These are phyloP conservation scores for Ceratitis capitata DNA, from an alignment of 1,140 invertebrate genomes.

Conservation along the genomic window DNA sequence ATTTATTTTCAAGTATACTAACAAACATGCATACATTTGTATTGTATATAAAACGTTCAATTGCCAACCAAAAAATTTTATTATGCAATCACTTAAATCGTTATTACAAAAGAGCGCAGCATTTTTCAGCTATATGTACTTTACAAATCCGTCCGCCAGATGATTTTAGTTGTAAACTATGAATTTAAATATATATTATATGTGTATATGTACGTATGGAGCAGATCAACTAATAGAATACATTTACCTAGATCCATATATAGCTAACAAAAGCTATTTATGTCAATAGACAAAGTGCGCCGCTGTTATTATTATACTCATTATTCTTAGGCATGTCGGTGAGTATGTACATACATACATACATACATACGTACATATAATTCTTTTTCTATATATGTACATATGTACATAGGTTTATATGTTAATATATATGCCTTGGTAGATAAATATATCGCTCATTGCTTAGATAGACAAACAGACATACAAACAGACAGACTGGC, in stretches of 20 bases:
- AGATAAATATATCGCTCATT: too few species aligned
- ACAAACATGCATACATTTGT: background rate
- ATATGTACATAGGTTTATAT: background rate
- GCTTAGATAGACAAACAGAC: too few species aligned
- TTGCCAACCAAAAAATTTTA: background rate
- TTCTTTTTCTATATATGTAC: background rate
- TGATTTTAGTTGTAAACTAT: too few species aligned
- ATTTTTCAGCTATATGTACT: background rate
- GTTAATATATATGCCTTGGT: background rate
- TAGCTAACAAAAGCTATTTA: background rate
- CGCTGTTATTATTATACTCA: background rate
- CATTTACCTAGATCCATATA: background rate
- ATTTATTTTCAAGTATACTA: too few species aligned
- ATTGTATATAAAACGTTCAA: background rate
- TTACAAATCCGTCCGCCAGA: background rate
- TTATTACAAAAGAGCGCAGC: too few species aligned
- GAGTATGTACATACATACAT: background rate
- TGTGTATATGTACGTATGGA: background rate
- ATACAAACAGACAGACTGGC: background rate
- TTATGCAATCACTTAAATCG: background rate
- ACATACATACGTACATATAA: background rate
- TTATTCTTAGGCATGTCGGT: background rate
- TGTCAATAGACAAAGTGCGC: conserved; percentile 1
- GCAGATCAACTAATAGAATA: background rate
- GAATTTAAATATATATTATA: background rate